Evolutionary conservation across 2,113 vertebrate species (phyloP).

Genomic region (Rhynchomys soricoides): DNA sequence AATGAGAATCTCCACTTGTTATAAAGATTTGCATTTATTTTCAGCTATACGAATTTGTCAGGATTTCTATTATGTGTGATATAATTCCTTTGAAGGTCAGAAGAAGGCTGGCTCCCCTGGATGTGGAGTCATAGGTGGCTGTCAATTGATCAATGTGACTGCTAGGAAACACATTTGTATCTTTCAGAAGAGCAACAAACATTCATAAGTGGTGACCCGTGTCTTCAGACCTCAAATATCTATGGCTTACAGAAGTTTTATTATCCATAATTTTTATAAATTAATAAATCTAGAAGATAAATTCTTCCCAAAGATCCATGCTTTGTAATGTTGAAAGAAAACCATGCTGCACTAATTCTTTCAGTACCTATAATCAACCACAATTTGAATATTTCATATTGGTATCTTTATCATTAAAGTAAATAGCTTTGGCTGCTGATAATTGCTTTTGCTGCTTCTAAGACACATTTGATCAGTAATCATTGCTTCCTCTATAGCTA

Average conservation of each 20-base stretch:
- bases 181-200: neutral
- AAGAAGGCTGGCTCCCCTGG: neutral
- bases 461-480: constrained; percentile 34
- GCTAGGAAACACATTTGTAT: neutral
- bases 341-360: constrained; percentile 16
- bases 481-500: neutral
- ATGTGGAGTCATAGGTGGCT: neutral
- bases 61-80: neutral
- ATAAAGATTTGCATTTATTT: neutral
- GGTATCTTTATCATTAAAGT: constrained; percentile 46
- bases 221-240: neutral
- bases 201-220: neutral
- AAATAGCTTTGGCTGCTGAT: constrained; percentile 28
- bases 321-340: constrained; percentile 16
- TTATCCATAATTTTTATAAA: neutral
- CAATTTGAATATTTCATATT: constrained; percentile 52
- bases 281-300: neutral
- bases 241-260: neutral
- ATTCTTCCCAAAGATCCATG: neutral
- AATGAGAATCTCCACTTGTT: neutral
- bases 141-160: neutral
- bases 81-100: neutral
- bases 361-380: constrained; percentile 38
- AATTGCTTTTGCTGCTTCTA: neutral
- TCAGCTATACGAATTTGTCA: neutral